Evolutionary conservation across 2,113 vertebrate species (phyloP).

Genomic region (Pimephales promelas): DNA sequence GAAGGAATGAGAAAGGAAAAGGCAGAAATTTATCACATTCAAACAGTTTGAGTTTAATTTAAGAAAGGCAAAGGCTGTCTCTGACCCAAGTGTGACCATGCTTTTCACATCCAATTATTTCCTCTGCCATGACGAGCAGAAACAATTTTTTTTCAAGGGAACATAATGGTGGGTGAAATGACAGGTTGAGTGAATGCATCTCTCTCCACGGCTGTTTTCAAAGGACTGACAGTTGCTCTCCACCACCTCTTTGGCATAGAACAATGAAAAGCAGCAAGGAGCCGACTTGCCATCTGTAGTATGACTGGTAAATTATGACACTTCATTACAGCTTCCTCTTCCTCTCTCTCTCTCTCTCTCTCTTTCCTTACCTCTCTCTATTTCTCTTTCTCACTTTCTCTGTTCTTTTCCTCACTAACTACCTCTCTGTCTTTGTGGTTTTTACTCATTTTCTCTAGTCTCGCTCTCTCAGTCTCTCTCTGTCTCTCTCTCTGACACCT

Average conservation of each 20-base stretch:
- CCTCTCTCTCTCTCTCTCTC: neutral
- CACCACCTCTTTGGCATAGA: constrained; percentile 25
- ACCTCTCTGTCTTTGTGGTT: neutral
- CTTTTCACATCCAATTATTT: constrained; percentile 53
- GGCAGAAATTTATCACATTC: neutral
- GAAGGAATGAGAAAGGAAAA: neutral
- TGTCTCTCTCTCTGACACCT: neutral
- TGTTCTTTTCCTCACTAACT: neutral
- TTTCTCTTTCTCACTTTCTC: neutral
- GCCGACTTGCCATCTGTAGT: constrained; percentile 53
- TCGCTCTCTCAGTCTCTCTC: neutral
- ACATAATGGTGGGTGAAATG: constrained; percentile 35
- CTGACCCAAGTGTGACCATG: neutral
- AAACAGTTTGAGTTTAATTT: constrained; percentile 2
- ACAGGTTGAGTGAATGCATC: constrained; percentile 38
- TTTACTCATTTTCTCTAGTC: neutral
- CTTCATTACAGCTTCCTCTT: constrained; percentile 48
- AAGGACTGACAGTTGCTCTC: constrained; percentile 46
- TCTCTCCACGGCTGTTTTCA: constrained; percentile 40
- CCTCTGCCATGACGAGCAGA: constrained; percentile 19
- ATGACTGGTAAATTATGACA: constrained; percentile 53
- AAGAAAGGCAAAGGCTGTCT: constrained; percentile 27
- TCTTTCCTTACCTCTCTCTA: too few relatives aligned
- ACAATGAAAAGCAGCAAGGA: constrained; percentile 53
- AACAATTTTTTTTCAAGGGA: constrained; percentile 25